A percentile compares a stretch with the other conserved stretches of the same genome.
phyloP scores from a whole-genome alignment of 2,113 vertebrate genomes.

The Lutjanus erythropterus region DNA sequence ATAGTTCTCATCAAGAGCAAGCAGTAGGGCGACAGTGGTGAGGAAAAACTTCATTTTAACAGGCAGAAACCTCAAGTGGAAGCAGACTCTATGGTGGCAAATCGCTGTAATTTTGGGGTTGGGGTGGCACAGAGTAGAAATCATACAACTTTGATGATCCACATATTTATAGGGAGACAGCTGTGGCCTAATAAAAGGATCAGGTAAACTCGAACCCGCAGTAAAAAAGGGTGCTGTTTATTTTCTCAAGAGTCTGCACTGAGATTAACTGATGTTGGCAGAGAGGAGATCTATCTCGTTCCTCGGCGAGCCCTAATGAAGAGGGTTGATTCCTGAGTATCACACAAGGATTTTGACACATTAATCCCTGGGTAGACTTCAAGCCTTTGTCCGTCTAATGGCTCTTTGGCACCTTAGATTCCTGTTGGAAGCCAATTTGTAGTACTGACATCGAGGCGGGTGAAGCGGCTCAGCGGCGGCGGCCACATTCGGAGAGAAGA shows the following conservation, averaged over 20 bases:
- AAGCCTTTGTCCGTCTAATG: slow-evolving; percentile 82
- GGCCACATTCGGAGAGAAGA: slow-evolving; percentile 66
- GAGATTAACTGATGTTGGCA: slow-evolving; percentile 7
- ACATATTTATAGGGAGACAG: neutral
- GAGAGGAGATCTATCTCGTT: slow-evolving; percentile 15
- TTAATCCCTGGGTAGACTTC: slow-evolving; percentile 73
- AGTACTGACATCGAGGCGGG: slow-evolving; percentile 70
- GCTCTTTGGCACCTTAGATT: slow-evolving; percentile 84
- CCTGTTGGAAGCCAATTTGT: slow-evolving; percentile 85
- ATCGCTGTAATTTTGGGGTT: neutral
- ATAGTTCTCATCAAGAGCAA: no score
- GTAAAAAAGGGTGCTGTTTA: slow-evolving; percentile 7
- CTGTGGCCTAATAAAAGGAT: neutral
- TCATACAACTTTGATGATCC: neutral
- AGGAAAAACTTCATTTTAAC: neutral
- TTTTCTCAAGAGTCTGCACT: neutral
- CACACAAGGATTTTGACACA: slow-evolving; percentile 70
- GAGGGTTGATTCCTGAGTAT: slow-evolving; percentile 58
- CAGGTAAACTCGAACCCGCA: neutral
- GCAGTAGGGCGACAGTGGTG: no score
- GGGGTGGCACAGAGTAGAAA: neutral
- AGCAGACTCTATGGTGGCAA: no score
- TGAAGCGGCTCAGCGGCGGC: slow-evolving; percentile 52
- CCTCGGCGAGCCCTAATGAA: slow-evolving; percentile 68
- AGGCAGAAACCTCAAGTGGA: no score